A percentile compares a stretch with the other conserved stretches of the same genome.
Evolutionary conservation across 2,113 vertebrate genomes (phyloP).

Genomic region (Otus sunia): DNA sequence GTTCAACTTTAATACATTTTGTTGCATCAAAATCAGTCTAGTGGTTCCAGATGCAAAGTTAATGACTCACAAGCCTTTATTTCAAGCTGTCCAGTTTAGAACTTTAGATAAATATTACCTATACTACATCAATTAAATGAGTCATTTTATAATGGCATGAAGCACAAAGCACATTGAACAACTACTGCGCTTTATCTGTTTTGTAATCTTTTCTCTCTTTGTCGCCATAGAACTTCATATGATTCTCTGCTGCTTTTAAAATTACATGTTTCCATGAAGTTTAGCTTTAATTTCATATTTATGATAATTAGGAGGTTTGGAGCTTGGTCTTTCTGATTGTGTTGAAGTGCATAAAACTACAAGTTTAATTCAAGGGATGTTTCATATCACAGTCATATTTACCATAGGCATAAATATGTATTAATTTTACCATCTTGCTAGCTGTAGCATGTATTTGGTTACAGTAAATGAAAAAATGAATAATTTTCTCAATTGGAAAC

Average conservation of each 20-base stretch:
- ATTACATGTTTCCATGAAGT: constrained; percentile 31
- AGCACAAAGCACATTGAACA: neutral
- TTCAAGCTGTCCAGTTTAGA: neutral
- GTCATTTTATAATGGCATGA: neutral
- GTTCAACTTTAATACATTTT: neutral
- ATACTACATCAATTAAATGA: neutral
- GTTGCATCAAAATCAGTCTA: neutral
- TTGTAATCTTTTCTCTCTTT: constrained; percentile 48
- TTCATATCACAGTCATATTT: constrained; percentile 21
- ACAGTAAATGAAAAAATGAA: neutral
- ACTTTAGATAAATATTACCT: neutral
- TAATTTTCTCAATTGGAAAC: neutral
- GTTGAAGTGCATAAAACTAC: neutral
- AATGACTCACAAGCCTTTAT: neutral
- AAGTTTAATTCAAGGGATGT: neutral
- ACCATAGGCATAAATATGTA: constrained; percentile 8
- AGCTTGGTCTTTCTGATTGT: neutral
- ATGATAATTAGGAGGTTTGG: neutral
- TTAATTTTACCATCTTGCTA: constrained; percentile 16
- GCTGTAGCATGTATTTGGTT: neutral
- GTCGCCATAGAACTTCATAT: constrained; percentile 18
- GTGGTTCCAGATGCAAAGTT: neutral
- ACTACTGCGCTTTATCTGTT: constrained; percentile 1
- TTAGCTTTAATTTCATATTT: constrained; percentile 20
- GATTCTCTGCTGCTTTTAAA: constrained; percentile 29